Percentiles rank a stretch among this genome's conserved stretches.
Conservation (phyloP, 2,797 vertebrate genomes). For the Dendrocincla fuliginosa region DNA sequence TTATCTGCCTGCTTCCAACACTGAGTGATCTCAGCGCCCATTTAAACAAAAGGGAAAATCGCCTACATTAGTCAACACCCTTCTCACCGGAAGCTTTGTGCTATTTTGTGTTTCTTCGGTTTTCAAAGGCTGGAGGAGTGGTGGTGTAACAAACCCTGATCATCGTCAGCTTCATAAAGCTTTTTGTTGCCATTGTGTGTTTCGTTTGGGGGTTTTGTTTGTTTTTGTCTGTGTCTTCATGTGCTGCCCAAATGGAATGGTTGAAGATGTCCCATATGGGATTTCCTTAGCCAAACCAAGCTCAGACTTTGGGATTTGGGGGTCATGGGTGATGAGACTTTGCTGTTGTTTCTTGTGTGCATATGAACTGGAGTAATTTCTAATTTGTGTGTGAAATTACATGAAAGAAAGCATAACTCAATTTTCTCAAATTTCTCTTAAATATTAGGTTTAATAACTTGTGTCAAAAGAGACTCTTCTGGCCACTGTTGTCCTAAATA, state of each 20-base stretch:
- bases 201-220: not conserved
- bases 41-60: not conserved
- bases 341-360: not conserved
- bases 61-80: rapidly evolving
- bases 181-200: not conserved
- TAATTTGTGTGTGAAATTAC: not conserved
- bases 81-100: not conserved
- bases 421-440: not conserved
- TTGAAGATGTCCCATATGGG: not conserved
- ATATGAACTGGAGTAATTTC: not conserved
- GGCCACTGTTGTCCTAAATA: not conserved
- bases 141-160: not conserved
- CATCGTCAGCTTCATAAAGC: not conserved
- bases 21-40: not conserved
- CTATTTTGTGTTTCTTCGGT: not conserved
- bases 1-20: not conserved
- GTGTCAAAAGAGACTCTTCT: not conserved
- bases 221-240: not conserved
- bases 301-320: not conserved
- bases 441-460: not conserved
- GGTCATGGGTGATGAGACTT: not conserved
- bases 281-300: not conserved
- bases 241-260: not conserved
- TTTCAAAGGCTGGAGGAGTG: not conserved
- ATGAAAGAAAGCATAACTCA: not conserved